These are phyloP conservation scores for Halictus ligatus DNA, from an alignment of 2,888 invertebrate genomes.

Conservation along the genomic window DNA sequence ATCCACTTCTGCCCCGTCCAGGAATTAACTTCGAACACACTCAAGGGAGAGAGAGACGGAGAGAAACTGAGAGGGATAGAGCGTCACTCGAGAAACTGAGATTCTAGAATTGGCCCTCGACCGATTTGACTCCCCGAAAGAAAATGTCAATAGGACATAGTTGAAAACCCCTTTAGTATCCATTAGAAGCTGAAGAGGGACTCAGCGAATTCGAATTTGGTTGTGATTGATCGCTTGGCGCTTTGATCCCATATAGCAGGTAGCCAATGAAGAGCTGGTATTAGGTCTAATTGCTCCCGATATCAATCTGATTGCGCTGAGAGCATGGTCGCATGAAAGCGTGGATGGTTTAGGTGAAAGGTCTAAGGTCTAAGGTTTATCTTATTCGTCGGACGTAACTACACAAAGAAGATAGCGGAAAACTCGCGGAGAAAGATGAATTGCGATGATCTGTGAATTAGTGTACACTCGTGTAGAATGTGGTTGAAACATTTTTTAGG, in stretches of 20 bases:
- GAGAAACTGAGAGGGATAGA: too few relatives aligned
- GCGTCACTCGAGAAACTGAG: background rate
- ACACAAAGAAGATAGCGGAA: background rate
- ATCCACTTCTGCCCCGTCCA: background rate
- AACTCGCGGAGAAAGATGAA: background rate
- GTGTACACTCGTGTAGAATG: background rate
- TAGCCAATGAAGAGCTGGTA: too few relatives aligned
- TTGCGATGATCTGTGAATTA: background rate
- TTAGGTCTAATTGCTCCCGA: background rate
- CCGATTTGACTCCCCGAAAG: background rate
- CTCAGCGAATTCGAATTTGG: background rate
- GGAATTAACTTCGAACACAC: background rate
- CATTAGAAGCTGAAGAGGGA: background rate
- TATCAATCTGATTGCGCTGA: background rate
- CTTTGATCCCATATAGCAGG: background rate
- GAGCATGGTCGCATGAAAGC: background rate
- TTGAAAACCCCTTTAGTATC: background rate
- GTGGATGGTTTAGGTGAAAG: background rate
- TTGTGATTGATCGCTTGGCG: background rate
- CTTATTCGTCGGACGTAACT: background rate
- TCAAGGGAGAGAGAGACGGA: background rate
- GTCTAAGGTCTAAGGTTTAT: background rate
- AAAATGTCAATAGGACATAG: background rate
- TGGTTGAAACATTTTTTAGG: background rate
- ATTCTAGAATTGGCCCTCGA: background rate